Percentiles rank a stretch among this genome's conserved stretches.
Conservation (phyloP, 2,888 invertebrate species). For the Caenorhabditis auriculariae region DNA sequence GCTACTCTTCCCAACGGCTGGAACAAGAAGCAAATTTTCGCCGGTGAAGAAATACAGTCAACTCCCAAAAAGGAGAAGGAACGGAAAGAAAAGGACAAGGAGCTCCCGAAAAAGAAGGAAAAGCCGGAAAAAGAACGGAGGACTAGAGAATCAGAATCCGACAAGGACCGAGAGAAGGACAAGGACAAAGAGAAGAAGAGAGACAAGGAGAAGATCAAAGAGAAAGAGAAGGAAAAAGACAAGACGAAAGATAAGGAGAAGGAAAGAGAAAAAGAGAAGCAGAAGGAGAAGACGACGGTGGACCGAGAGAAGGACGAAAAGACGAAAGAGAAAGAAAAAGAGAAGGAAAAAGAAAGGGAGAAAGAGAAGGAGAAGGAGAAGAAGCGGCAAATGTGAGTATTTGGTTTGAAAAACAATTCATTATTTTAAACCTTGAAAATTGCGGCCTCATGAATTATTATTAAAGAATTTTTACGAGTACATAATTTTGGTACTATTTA, state of each 20-base stretch:
- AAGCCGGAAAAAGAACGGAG: background rate
- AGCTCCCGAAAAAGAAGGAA: conserved; percentile 1
- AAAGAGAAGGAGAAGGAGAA: conserved; percentile 2
- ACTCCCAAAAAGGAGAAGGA: no score
- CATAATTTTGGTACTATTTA: no score
- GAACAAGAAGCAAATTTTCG: no score
- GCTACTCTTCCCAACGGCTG: no score
- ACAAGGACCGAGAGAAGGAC: conserved; percentile 14
- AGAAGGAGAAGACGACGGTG: conserved; percentile 2
- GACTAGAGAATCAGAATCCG: background rate
- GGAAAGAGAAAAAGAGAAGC: conserved; percentile 7
- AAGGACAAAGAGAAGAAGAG: conserved; percentile 9
- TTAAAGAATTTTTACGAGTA: no score
- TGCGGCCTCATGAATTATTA: no score
- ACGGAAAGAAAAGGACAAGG: no score
- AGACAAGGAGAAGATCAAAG: conserved; percentile 8
- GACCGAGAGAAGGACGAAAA: background rate
- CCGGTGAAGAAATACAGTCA: no score
- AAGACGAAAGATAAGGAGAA: background rate
- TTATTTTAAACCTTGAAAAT: no score
- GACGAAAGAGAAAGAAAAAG: conserved; percentile 5
- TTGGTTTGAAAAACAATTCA: no score
- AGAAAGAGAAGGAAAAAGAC: conserved; percentile 12
- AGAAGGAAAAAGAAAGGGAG: conserved; percentile 1
- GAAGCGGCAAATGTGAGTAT: background rate